Base-by-base conservation (phyloP, 2,113 vertebrate species). In the Marmota monax region DNA sequence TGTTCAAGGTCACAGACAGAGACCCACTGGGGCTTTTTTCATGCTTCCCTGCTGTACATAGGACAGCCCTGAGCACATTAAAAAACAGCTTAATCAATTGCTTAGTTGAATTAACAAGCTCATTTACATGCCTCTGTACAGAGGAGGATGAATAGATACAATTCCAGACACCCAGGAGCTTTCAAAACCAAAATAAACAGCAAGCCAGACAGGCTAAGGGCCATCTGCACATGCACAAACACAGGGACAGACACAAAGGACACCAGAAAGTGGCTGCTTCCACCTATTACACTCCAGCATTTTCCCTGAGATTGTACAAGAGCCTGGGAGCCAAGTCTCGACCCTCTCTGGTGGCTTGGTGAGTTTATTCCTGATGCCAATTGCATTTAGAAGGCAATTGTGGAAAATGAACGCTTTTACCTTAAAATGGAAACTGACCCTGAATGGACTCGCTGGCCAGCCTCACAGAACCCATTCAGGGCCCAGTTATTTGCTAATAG, bases 91-190 rank as follows among this genome's bases (percentile, higher is more conserved):
- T 90, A n/a, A 95, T 88, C 94, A 63, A 78, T 93, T 77, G 85
- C n/a, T 84, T 37, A 56, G 42, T 79, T 88, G 96, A 92, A 97
- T 96, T 89, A 96, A 97, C 94, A 97, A 95, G 51, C 93, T 97
- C 88, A 97, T 97, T 97, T 96, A 84, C 92, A 97, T 87, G 78
- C 56, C 89, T 94, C 94, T 78, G 67, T 84, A 80, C 48, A 65
- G 78, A 95, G 53, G 2, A 42, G n/a, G 45, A 48, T 95, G 88
- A 95, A 96, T 25, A 96, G 90, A 86, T 72, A 91, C n/a, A 93
- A 88, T 79, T 79, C 88, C 94, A 97, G 92, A 80, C 51, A 95
- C 85, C 73, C 85, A 94, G 83, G 83, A 79, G 70, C 90, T 94
- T 97, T 95, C 88, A 87, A 74, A 97, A 95, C 22, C 86, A 95